phyloP scores from a whole-genome alignment of 2,888 invertebrate genomes.

The Noctua fimbriata region DNA sequence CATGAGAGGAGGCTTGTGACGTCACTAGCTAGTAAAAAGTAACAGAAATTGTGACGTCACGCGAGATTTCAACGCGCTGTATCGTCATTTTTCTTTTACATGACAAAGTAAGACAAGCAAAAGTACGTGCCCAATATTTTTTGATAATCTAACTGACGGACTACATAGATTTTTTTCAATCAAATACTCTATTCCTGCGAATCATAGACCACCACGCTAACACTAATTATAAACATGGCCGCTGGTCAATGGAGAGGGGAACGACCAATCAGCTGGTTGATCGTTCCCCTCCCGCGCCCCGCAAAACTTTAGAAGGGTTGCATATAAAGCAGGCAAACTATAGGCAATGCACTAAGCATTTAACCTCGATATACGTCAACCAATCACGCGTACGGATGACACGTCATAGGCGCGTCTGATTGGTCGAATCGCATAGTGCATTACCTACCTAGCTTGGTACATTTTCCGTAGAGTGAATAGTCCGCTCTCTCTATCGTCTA shows the following conservation, averaged over 20 bases:
- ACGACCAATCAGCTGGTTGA: not conserved
- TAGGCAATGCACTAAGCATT: constrained; percentile 1
- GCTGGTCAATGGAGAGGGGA: not conserved
- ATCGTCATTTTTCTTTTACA: too few relatives aligned
- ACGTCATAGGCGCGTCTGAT: not conserved
- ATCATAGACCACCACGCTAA: not conserved
- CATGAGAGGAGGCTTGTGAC: too few relatives aligned
- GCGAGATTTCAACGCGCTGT: too few relatives aligned
- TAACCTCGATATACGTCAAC: not conserved
- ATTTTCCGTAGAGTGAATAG: constrained; percentile 9
- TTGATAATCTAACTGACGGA: too few relatives aligned
- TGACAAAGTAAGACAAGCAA: too few relatives aligned
- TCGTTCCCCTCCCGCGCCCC: not conserved
- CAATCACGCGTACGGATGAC: constrained; percentile 1
- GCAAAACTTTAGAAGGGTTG: not conserved
- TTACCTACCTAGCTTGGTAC: not conserved
- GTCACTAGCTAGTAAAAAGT: too few relatives aligned
- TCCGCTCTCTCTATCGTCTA: constrained; percentile 49
- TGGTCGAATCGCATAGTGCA: not conserved
- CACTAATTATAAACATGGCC: constrained; percentile 2
- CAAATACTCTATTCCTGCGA: not conserved
- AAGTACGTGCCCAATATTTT: too few relatives aligned
- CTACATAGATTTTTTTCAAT: too few relatives aligned
- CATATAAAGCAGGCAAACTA: not conserved
- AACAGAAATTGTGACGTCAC: too few relatives aligned